Evolutionary conservation across 2,797 vertebrate species (phyloP), one percentile per base, ranked within the genome.

Genomic region (Jordanella pulchra): DNA sequence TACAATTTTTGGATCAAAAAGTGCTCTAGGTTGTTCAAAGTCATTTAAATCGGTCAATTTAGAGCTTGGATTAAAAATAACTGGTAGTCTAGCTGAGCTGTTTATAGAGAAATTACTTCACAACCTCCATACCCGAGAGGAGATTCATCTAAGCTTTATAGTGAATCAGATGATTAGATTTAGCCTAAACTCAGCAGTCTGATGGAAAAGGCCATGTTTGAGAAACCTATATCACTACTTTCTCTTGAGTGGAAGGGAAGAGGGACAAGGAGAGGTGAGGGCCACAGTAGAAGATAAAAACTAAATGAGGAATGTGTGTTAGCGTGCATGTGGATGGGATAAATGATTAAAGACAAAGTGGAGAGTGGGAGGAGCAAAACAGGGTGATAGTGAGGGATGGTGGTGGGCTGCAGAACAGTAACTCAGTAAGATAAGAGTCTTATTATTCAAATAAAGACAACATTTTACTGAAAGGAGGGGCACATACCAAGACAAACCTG

Each of bases 361-460:
- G n/a, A 75, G 64, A 66, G 66, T 76, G 77, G 65, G 63, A 70
- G 30, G 73, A 67, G 75, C 1, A 25, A 71, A 55, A 63, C n/a
- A 60, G 76, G 63, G 79, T 35, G 77, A 80, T 78, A 73, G 35
- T 67, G 72, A 75, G 71, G 71, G 68, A 83, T 75, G 7, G 78
- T 65, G 70, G 81, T 28, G 65, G 72, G 67, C 73, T 45, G 72
- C 58, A 21, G 86, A 87, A 86, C 73, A 82, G 78, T 83, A 88
- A 87, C 86, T 83, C 65, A 74, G 48, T 1, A 70, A 87, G 89
- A 90, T 89, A 89, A 91, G 86, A 83, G 75, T 69, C 82, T 83
- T 86, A 88, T 89, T 91, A 91, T 90, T 91, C 82, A 90, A 89
- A 88, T 85, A 76, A 74, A 87, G 81, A 79, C 86, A 84, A 81